Base-by-base conservation (phyloP, 2,888 invertebrate genomes). In the Esperia sulphurella region DNA sequence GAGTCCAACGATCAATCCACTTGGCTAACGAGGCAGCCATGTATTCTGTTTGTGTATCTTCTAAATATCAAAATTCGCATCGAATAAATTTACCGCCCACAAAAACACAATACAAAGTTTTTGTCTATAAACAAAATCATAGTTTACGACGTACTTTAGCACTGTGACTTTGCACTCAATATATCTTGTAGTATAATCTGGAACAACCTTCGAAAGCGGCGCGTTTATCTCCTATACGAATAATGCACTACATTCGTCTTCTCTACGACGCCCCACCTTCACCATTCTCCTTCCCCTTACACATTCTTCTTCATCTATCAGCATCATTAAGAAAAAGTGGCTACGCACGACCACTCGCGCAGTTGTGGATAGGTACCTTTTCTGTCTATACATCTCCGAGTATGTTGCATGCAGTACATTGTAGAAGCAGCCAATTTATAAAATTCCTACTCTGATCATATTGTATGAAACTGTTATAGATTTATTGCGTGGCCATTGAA, bases 161-260 rank as follows among this genome's bases (percentile, higher is more conserved):
- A 39, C 39, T 8, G 14, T 8, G 14, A 14, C 14, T 39, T 9
- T 9, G 39, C 9, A 49, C 45, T 63, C 58, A 67, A 77, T 78
- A 73, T 65, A 68, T 79, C 75, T 76, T 69, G 55, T 57, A 57
- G 66, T 58, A 69, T 68, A 77, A 79, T 82, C 77, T 66, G 74
- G 77, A 75, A 68, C 67, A 71, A 71, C 71, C 70, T 77, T 73
- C 76, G 76, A 79, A 83, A 80, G 61, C 68, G 71, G 71, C 55
- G 61, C 74, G 65, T 72, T 76, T 83, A 83, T 85, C 86, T 75
- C 61, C 55, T 59, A n/a, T 58, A 53, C 59, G 14, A 68, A 81
- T 83, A 85, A 84, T 85, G 82, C 68, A 62, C 59, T 68, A 60
- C 60, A 83, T 86, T 80, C 76, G 77, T 85, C 83, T 80, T 68